Evolutionary conservation across 2,797 vertebrate species (phyloP).

Genomic region (Helarctos malayanus): DNA sequence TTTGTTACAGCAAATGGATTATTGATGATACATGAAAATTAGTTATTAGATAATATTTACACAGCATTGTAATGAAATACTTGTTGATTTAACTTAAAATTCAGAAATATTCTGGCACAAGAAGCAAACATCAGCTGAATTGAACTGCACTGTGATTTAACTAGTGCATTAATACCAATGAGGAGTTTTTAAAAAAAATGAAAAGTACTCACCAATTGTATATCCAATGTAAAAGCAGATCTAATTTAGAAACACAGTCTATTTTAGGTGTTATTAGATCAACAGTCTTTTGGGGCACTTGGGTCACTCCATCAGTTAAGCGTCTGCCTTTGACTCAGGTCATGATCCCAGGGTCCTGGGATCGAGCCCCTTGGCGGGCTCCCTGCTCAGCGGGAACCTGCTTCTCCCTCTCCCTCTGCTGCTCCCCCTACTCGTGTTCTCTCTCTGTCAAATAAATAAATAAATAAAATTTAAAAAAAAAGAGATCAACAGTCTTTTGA

Average conservation of each 20-base stretch:
- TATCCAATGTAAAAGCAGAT: neutral
- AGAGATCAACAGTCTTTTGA: neutral
- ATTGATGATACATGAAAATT: conserved; percentile 28
- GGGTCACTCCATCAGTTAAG: neutral
- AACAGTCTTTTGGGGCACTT: neutral
- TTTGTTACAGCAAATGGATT: neutral
- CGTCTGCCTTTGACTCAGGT: neutral
- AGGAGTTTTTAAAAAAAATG: neutral
- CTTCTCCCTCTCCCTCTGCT: neutral
- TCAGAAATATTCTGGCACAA: conserved; percentile 47
- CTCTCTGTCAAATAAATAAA: neutral
- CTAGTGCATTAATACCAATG: neutral
- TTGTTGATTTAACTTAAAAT: conserved; percentile 37
- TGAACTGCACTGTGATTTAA: neutral
- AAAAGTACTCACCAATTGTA: neutral
- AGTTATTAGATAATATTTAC: conserved; percentile 1
- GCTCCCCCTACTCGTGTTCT: neutral
- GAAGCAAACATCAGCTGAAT: neutral
- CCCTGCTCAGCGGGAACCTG: neutral
- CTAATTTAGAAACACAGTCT: conserved; percentile 7
- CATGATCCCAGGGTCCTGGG: neutral
- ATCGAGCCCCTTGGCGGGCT: neutral
- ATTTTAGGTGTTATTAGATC: neutral
- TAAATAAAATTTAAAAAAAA: neutral
- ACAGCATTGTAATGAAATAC: neutral